Evolutionary conservation across 2,797 vertebrate genomes (phyloP).

Genomic region (Anisognathus igniventris): DNA sequence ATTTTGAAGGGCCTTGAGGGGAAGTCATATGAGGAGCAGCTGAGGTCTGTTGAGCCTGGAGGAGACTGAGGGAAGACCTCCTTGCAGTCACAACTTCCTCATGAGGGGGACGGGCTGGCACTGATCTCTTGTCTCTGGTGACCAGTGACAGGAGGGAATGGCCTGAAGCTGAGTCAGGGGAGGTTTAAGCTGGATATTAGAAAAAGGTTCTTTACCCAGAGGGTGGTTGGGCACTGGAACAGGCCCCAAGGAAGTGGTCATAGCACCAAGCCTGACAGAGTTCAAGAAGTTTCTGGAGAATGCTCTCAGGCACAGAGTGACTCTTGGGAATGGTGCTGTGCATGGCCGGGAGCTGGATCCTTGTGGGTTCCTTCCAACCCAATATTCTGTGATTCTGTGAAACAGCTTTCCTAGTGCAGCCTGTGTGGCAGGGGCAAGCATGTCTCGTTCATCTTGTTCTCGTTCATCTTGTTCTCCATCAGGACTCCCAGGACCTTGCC

Average conservation of each 20-base stretch:
- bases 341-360: not conserved
- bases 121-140: not conserved
- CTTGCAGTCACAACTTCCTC: not conserved
- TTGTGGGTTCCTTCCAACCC: not conserved
- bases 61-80: not conserved
- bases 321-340: not conserved
- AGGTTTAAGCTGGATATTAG: not conserved
- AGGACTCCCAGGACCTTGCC: not conserved
- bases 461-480: no score
- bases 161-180: not conserved
- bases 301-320: not conserved
- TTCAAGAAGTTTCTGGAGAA: not conserved
- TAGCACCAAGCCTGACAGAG: not conserved
- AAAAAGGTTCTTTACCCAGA: not conserved
- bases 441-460: no score
- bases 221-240: rapidly evolving
- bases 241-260: not conserved
- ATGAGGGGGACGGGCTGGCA: rapidly evolving
- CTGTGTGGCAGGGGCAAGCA: rapidly evolving
- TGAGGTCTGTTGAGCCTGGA: not conserved
- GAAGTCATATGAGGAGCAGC: rapidly evolving
- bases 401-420: not conserved
- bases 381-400: not conserved
- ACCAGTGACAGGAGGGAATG: not conserved
- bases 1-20: not conserved